phyloP scores from a whole-genome alignment of 2,113 vertebrate genomes.

The Siniperca knerii region DNA sequence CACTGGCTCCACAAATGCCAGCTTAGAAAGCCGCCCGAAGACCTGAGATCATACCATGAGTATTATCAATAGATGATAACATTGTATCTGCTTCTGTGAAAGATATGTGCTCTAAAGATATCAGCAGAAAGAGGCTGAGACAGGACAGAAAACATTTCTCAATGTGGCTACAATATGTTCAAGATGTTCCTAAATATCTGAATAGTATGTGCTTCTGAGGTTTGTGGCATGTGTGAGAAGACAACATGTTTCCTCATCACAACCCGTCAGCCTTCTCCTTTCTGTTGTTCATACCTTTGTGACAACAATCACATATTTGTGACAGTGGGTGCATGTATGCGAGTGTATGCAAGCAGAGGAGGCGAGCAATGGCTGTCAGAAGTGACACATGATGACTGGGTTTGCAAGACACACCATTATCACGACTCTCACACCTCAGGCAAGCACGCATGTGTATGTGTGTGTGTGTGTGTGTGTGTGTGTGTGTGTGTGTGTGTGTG shows the following conservation, averaged over 20 bases:
- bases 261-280: slow-evolving; percentile 44
- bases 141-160: background rate
- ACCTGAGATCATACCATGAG: slow-evolving; percentile 31
- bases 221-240: slow-evolving; percentile 23
- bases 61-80: slow-evolving; percentile 36
- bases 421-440: slow-evolving; percentile 66
- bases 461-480: background rate
- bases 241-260: slow-evolving; percentile 27
- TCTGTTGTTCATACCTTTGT: slow-evolving; percentile 35
- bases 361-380: slow-evolving; percentile 67
- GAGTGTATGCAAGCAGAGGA: slow-evolving; percentile 21
- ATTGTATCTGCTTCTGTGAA: background rate
- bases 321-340: slow-evolving; percentile 20
- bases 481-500: background rate
- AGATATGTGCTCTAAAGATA: slow-evolving; percentile 1
- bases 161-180: background rate
- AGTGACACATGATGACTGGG: slow-evolving; percentile 69
- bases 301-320: slow-evolving; percentile 58
- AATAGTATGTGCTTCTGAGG: background rate
- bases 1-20: slow-evolving; percentile 20
- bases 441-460: slow-evolving; percentile 11
- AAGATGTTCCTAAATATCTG: slow-evolving; percentile 8
- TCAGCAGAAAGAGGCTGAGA: background rate
- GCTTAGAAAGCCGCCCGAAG: slow-evolving; percentile 37
- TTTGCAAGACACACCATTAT: slow-evolving; percentile 73